Evolutionary conservation across 1,140 invertebrate genomes (phyloP).

Genomic region (Cydia strobilella): DNA sequence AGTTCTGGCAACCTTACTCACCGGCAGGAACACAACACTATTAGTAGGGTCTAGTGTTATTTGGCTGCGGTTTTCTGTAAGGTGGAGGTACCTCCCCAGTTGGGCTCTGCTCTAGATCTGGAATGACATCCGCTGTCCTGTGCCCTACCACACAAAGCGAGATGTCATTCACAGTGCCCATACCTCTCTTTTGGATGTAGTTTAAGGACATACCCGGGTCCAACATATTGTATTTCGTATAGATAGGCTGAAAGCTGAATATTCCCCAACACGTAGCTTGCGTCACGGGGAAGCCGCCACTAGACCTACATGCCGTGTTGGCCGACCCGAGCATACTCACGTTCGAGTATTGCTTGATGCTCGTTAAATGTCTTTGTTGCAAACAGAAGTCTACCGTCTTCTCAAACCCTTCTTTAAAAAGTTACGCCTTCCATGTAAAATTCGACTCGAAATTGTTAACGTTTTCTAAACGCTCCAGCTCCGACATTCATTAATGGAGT

Average conservation of each 20-base stretch:
- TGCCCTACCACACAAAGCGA: no score
- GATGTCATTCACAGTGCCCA: no score
- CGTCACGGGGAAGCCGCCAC: background rate
- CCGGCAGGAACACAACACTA: no score
- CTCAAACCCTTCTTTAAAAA: conserved; percentile 2
- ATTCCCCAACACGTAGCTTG: background rate
- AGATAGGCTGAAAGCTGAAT: background rate
- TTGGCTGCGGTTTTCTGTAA: no score
- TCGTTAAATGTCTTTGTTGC: conserved; percentile 31
- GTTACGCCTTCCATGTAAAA: background rate
- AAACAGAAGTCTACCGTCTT: background rate
- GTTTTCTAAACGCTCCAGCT: conserved; percentile 27
- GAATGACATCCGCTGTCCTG: no score
- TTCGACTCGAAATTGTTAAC: conserved; percentile 23
- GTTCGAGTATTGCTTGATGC: conserved; percentile 18
- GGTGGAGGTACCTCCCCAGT: no score
- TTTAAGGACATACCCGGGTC: no score
- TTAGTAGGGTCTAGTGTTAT: no score
- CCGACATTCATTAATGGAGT: conserved; percentile 65
- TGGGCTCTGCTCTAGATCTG: no score
- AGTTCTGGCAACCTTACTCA: no score
- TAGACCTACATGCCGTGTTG: conserved; percentile 23
- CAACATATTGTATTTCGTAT: background rate
- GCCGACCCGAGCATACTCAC: conserved; percentile 25
- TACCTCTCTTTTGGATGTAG: no score